Base-by-base conservation (phyloP, 2,113 vertebrate species). In the Orientallactaga bullata region DNA sequence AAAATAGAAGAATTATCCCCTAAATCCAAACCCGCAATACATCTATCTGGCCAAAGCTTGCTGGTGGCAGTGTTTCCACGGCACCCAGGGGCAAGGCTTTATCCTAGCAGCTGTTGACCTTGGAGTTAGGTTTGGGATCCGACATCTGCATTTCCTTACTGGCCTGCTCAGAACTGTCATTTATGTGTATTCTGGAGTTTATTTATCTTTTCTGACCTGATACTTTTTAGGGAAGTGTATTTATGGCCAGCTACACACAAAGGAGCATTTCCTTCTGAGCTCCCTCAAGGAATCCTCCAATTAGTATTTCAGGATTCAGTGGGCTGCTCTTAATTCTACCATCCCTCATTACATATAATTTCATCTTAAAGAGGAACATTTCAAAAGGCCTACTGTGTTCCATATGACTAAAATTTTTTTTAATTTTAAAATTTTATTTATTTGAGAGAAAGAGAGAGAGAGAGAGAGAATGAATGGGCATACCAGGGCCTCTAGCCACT, bases 1-100 rank as follows among this genome's bases (percentile, higher is more conserved):
- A 88, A 95, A 88, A 73, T 55, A 90, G 88, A 90, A 93, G 74
- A 88, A 65, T 88, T 42, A 90, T 90, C 66, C 83, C 61, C 30
- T 74, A 71, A 93, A 26, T 90, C 78, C 85, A 39, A 82, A 69
- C 39, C 60, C 3, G 0, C 55, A 88, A 77, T 23, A 24, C 78
- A 42, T 88, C 73, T 74, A 11, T 85, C 69, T 60, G 78, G 58
- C 65, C 73, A 76, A 37, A 81, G 55, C 71, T 85, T 66, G 39
- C 65, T 26, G 35, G 28, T 20, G 60, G 69, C 84, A 10, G 71
- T 23, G 32, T 63, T 61, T 17, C 77, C 37, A 35, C 65, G 72
- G 60, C 47, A 37, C 42, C 63, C 5, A 61, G 3, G 3, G 73
- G 37, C 58, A 68, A 94, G 73, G 84, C 65, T 81, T 78, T 89